These are phyloP conservation scores for Flexamia atlantica DNA, from an alignment of 2,888 invertebrate species.

Conservation along the genomic window DNA sequence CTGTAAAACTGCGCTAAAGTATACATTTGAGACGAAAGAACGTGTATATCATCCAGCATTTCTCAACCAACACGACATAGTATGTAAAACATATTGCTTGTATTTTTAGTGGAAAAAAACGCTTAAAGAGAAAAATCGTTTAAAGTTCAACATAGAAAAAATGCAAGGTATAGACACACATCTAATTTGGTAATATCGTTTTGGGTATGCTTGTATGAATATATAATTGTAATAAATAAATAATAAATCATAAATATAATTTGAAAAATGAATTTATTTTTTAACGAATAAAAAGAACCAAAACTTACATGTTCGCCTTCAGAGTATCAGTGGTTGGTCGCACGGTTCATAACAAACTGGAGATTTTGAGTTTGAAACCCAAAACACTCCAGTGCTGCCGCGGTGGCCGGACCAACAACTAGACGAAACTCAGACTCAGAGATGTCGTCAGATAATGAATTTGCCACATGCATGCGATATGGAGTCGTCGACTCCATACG, in stretches of 20 bases:
- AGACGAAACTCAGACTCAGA: background rate
- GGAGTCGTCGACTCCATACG: too few species aligned
- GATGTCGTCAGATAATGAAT: background rate
- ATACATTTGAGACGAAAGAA: too few species aligned
- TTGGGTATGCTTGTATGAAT: background rate
- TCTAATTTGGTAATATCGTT: too few species aligned
- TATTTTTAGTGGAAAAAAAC: too few species aligned
- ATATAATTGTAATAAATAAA: background rate
- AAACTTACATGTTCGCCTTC: background rate
- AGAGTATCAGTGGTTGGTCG: background rate
- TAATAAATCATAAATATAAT: background rate
- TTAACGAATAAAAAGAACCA: background rate
- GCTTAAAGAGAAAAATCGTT: too few species aligned
- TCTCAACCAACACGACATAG: too few species aligned
- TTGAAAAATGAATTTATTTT: background rate
- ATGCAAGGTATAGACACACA: too few species aligned
- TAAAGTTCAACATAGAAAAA: background rate
- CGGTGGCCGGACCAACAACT: background rate
- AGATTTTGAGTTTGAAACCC: background rate
- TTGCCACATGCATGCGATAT: constrained; percentile 1
- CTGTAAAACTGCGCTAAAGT: too few species aligned
- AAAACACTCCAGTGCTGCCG: background rate
- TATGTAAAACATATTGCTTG: too few species aligned
- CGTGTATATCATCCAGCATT: too few species aligned
- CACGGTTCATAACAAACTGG: background rate